Base-by-base conservation (phyloP, 2,888 invertebrate genomes). In the Ophion obscuratus region DNA sequence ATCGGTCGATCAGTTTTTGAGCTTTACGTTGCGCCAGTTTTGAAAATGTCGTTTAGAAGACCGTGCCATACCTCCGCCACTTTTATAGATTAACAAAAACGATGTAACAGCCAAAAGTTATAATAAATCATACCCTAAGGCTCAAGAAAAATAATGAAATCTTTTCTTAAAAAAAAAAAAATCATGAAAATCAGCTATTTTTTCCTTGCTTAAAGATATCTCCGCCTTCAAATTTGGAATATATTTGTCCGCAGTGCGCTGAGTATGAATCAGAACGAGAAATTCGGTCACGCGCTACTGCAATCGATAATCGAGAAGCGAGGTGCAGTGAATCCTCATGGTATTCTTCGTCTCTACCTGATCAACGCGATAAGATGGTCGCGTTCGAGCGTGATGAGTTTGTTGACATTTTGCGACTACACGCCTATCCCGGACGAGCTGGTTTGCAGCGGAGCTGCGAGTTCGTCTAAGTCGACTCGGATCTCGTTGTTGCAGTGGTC, bases 221-320 rank as follows among this genome's bases (percentile, higher is more conserved):
- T n/a, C n/a, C n/a, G n/a, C n/a, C n/a, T n/a, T n/a, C n/a, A 24
- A 47, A 66, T 14, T 4, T 57, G 47, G 1, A 68, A n/a, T 44
- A 61, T 75, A 66, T 20, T 10, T 20, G 40, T 76, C 94, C 93
- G 84, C 87, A 95, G 95, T 87, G 94, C 94, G 59, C 91, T 95
- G 64, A 95, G 94, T 44, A 91, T 94, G 87, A 95, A 94, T 88
- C 94, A 95, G 81, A 94, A 94, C 78, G 94, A 94, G 85, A 85
- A 76, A 36, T 89, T 93, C 66, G 94, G 94, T 0, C 95, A 95
- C 89, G 89, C 89, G 40, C 91, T 95, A 10, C 88, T 95, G 1
- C 94, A 94, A 85, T 91, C 92, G 10, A 90, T 95, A 17, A 92
- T 95, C 61, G 85, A 85, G 10, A 86, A 91, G 75, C 90, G 92